Conservation (phyloP, 2,113 vertebrate species). For the Poeciliopsis prolifica region DNA sequence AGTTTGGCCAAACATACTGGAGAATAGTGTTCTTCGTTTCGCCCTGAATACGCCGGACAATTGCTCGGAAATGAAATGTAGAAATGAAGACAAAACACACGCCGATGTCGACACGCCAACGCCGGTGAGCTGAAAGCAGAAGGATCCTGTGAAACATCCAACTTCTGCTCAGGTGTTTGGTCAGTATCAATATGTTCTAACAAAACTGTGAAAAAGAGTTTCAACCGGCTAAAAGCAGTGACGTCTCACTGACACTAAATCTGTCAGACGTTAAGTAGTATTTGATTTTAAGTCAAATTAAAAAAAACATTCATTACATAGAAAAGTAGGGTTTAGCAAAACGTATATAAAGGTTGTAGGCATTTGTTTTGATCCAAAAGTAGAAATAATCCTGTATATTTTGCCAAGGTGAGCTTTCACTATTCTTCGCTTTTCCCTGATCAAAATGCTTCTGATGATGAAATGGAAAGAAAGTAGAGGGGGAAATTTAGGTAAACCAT, state of each 20-base stretch:
- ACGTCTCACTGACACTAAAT: neutral
- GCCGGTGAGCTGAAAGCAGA: conserved; percentile 31
- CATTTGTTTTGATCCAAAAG: neutral
- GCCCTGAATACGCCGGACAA: conserved; percentile 14
- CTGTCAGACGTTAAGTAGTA: neutral
- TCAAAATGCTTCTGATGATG: neutral
- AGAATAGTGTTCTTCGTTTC: conserved; percentile 21
- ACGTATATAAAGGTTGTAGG: neutral
- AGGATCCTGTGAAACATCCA: conserved; percentile 11
- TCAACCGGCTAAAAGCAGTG: neutral
- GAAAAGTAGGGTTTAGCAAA: neutral
- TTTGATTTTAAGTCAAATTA: neutral
- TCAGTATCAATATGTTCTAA: conserved; percentile 46
- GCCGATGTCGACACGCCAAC: conserved; percentile 6
- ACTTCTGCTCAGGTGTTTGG: conserved; percentile 50
- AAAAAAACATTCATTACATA: too few species aligned
- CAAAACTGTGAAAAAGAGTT: conserved; percentile 28
- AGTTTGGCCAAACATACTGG: conserved; percentile 6
- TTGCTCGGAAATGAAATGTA: conserved; percentile 22
- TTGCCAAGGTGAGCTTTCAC: neutral
- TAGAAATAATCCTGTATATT: neutral
- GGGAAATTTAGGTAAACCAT: neutral
- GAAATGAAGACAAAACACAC: conserved; percentile 1
- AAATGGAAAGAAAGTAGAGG: neutral
- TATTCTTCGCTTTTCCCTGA: neutral